phyloP scores from a whole-genome alignment of 2,797 vertebrate species.

The Pseudochromis fuscus region DNA sequence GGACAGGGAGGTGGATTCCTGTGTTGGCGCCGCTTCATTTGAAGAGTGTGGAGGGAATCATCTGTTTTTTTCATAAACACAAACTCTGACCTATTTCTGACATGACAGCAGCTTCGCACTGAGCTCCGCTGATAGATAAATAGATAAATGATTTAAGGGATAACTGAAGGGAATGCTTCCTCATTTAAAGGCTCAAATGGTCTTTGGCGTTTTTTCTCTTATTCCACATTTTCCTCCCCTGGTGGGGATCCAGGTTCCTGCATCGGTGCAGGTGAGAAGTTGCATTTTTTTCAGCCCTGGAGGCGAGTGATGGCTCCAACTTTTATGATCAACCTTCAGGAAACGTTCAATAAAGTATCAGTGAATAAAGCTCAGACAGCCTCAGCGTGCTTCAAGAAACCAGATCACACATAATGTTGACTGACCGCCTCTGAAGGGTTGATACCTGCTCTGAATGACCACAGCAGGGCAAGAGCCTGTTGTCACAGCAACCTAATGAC shows the following conservation, averaged over 20 bases:
- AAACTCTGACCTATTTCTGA: constrained; percentile 53
- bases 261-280: background rate
- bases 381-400: background rate
- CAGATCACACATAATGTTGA: background rate
- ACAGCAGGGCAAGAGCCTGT: too few relatives aligned
- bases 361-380: background rate
- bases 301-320: background rate
- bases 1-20: constrained; percentile 62
- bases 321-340: background rate
- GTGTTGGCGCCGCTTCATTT: constrained; percentile 47
- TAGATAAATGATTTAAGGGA: background rate
- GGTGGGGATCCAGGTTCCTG: background rate
- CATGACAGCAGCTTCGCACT: constrained; percentile 2
- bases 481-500: too few relatives aligned
- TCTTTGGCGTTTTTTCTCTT: background rate
- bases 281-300: background rate
- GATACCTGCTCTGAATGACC: background rate
- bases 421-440: background rate
- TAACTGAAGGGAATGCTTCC: background rate
- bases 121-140: background rate
- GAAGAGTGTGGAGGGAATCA: constrained; percentile 52
- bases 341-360: background rate
- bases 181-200: background rate
- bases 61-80: constrained; percentile 49
- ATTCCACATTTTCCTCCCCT: background rate